Percentiles rank a stretch among this genome's conserved stretches.
phyloP scores from a whole-genome alignment of 2,888 invertebrate species.

The Nezara viridula region DNA sequence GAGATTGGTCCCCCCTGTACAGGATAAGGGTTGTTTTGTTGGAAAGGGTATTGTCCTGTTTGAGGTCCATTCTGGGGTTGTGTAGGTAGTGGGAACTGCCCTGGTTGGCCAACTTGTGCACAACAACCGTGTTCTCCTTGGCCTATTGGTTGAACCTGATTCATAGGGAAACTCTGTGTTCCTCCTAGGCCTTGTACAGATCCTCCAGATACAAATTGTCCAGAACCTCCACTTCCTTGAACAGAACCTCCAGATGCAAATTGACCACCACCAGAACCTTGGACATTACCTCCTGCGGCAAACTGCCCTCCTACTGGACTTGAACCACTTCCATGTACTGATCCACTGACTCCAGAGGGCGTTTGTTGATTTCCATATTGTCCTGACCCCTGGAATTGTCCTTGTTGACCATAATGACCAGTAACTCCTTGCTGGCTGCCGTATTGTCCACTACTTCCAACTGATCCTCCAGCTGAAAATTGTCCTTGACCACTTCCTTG shows the following conservation, averaged over 20 bases:
- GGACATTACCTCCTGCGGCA: slow-evolving; percentile 58
- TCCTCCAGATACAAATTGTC: slow-evolving; percentile 21
- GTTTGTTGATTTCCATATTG: neutral
- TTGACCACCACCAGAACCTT: slow-evolving; percentile 60
- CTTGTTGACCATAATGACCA: slow-evolving; percentile 27
- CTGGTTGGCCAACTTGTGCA: neutral
- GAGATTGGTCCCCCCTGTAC: neutral
- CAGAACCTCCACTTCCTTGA: slow-evolving; percentile 55
- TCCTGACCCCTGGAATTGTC: neutral
- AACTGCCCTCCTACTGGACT: slow-evolving; percentile 56
- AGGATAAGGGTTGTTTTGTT: neutral
- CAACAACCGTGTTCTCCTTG: slow-evolving; percentile 16
- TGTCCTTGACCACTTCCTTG: slow-evolving; percentile 58
- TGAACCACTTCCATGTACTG: neutral
- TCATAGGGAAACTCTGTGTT: neutral
- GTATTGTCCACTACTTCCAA: slow-evolving; percentile 19
- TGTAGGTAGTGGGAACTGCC: neutral
- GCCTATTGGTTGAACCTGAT: neutral
- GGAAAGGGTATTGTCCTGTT: neutral
- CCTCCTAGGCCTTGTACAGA: slow-evolving; percentile 44
- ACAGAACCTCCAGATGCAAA: slow-evolving; percentile 60
- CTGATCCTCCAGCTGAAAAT: slow-evolving; percentile 50
- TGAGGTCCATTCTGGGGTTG: neutral
- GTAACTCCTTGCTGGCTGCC: slow-evolving; percentile 19
- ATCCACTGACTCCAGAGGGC: slow-evolving; percentile 4